These are phyloP conservation scores for Bombus turneri DNA, from an alignment of 1,140 invertebrate species.

Conservation along the genomic window DNA sequence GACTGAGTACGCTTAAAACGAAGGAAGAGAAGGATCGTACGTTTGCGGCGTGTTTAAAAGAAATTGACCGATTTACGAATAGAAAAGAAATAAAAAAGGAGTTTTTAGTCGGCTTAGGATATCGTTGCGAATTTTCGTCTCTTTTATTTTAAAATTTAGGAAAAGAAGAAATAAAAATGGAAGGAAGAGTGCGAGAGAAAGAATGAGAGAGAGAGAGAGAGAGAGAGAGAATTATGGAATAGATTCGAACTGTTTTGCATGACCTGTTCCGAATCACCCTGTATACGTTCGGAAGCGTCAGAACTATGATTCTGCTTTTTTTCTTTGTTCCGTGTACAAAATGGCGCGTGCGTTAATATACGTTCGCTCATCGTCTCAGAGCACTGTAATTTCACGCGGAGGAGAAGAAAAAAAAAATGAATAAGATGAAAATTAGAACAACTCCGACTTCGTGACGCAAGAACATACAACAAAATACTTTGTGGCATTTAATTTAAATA, in stretches of 20 bases:
- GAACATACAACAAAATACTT: slow-evolving; percentile 56
- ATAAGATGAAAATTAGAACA: background rate
- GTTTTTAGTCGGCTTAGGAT: background rate
- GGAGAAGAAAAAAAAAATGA: background rate
- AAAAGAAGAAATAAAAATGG: background rate
- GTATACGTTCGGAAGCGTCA: background rate
- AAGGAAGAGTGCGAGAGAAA: background rate
- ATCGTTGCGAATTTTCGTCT: background rate
- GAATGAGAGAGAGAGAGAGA: background rate
- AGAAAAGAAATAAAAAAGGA: background rate
- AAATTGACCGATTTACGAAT: background rate
- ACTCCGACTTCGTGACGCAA: slow-evolving; percentile 42
- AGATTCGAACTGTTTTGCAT: background rate
- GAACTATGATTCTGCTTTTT: slow-evolving; percentile 7
- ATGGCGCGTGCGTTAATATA: background rate
- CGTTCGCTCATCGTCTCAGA: background rate
- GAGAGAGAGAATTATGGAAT: background rate
- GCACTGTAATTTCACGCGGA: slow-evolving; percentile 55
- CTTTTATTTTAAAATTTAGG: background rate
- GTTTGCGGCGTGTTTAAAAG: background rate
- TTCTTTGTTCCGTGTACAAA: slow-evolving; percentile 22
- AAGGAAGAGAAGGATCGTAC: slow-evolving; percentile 17
- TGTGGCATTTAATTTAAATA: slow-evolving; percentile 75
- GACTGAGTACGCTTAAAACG: slow-evolving; percentile 57
- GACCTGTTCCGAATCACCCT: slow-evolving; percentile 7